Percentiles rank a stretch among this genome's conserved stretches.
phyloP scores from a whole-genome alignment of 2,113 vertebrate species.

The Dasyprocta punctata region DNA sequence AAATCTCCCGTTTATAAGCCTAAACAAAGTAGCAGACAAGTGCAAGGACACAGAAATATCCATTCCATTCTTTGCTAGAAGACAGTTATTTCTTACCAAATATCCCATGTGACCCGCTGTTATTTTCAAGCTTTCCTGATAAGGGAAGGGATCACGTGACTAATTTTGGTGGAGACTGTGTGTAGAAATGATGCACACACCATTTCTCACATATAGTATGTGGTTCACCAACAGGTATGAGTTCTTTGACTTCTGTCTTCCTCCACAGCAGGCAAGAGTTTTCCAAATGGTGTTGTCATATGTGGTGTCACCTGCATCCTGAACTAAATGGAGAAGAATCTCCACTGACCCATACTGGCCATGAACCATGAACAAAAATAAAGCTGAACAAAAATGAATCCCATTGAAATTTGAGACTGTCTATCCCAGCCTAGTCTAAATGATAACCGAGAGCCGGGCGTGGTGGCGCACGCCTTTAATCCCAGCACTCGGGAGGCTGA shows the following conservation, averaged over 20 bases:
- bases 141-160: not conserved
- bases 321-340: not conserved
- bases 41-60: not conserved
- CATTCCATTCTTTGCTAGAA: not conserved
- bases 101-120: not conserved
- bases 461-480: too few species aligned
- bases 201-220: not conserved
- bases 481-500: too few species aligned
- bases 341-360: not conserved
- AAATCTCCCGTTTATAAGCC: not conserved
- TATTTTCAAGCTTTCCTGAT: not conserved
- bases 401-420: not conserved
- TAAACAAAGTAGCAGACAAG: not conserved
- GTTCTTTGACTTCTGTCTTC: not conserved
- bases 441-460: too few species aligned
- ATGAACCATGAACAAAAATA: not conserved
- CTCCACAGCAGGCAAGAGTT: not conserved
- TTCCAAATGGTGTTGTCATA: not conserved
- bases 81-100: not conserved
- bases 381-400: not conserved
- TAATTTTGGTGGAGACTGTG: not conserved
- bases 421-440: not conserved
- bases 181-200: not conserved
- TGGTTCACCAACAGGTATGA: not conserved
- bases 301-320: not conserved